phyloP scores from a whole-genome alignment of 2,113 vertebrate species.

The Callionymus lyra region DNA sequence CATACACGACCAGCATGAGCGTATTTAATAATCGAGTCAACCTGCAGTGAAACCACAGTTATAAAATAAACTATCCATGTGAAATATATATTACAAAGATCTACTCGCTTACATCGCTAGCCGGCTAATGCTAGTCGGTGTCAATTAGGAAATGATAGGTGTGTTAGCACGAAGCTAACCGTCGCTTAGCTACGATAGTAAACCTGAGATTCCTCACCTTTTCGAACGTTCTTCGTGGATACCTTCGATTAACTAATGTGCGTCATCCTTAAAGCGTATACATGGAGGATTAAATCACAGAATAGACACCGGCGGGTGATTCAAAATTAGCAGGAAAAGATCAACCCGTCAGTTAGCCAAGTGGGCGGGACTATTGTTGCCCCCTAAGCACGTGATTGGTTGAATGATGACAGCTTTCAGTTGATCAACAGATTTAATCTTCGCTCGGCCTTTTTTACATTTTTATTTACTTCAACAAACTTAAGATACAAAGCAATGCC shows the following conservation, averaged over 20 bases:
- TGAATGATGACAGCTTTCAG: background rate
- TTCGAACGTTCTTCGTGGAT: constrained; percentile 3
- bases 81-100: no score
- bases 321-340: constrained; percentile 1
- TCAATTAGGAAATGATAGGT: constrained; percentile 23
- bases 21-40: no score
- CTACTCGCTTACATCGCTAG: constrained; percentile 4
- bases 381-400: constrained; percentile 34
- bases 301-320: background rate
- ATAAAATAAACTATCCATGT: no score
- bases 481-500: background rate
- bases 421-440: no score
- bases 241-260: constrained; percentile 9
- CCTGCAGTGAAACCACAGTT: no score
- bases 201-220: constrained; percentile 8
- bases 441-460: no score
- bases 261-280: constrained; percentile 10
- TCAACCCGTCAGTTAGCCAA: constrained; percentile 4
- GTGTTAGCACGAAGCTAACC: constrained; percentile 24
- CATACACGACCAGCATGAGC: no score
- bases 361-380: background rate
- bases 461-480: no score
- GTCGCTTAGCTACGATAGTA: background rate
- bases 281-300: background rate
- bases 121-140: constrained; percentile 9